Evolutionary conservation across 2,113 vertebrate species (phyloP).

Genomic region (Pimephales promelas): DNA sequence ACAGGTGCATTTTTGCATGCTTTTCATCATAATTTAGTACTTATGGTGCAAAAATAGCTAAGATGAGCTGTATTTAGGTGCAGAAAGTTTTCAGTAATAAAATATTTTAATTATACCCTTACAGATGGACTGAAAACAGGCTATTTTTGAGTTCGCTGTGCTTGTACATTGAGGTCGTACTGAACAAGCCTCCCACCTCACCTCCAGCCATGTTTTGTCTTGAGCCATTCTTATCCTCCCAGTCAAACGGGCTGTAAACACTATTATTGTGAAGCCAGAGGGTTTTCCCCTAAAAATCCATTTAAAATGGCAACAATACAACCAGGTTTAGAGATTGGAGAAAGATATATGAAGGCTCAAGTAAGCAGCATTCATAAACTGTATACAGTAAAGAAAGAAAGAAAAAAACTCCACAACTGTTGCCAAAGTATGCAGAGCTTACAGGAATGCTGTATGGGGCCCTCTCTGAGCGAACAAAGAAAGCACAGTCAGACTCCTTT

Average conservation of each 20-base stretch:
- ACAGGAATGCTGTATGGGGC: slow-evolving; percentile 97
- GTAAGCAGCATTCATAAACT: slow-evolving; percentile 82
- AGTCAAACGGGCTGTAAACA: slow-evolving; percentile 73
- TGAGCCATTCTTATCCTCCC: slow-evolving; percentile 59
- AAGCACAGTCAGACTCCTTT: slow-evolving; percentile 97
- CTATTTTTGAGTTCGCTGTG: slow-evolving; percentile 12
- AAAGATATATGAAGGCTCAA: slow-evolving; percentile 74
- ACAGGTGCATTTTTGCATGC: too few species aligned
- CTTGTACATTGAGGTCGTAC: slow-evolving; percentile 44
- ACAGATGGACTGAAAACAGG: background rate
- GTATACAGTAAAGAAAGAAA: slow-evolving; percentile 80
- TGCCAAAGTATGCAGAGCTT: slow-evolving; percentile 98
- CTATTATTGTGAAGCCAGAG: slow-evolving; percentile 64
- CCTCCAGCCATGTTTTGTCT: slow-evolving; percentile 66
- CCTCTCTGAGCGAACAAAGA: slow-evolving; percentile 96
- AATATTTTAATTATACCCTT: background rate
- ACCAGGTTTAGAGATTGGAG: slow-evolving; percentile 55
- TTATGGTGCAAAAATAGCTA: too few species aligned
- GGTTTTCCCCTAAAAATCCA: slow-evolving; percentile 61
- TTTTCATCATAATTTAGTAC: too few species aligned
- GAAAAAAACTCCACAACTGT: slow-evolving; percentile 79
- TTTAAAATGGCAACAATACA: slow-evolving; percentile 59
- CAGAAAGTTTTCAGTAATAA: background rate
- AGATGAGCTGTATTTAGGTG: background rate
- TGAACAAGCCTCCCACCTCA: slow-evolving; percentile 16